Conservation (phyloP, 2,113 vertebrate species). For the Aegotheles bennettii region DNA sequence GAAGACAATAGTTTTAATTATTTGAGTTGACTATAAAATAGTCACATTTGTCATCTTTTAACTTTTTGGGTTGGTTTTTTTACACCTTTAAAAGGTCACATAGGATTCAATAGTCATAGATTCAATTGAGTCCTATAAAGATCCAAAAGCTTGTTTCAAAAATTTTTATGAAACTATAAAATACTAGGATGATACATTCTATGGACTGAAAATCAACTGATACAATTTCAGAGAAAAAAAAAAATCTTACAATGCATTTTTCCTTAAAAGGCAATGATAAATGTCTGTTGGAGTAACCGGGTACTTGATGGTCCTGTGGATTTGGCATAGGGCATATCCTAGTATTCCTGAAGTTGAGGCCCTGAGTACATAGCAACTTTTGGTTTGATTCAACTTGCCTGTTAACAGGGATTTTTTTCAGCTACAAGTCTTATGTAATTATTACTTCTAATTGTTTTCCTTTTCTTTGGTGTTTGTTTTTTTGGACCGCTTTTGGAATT, state of each 20-base stretch:
- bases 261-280: neutral
- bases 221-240: neutral
- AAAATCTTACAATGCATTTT: neutral
- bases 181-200: neutral
- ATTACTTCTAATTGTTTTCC: neutral
- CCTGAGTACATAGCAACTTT: neutral
- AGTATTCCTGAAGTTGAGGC: neutral
- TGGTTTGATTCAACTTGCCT: neutral
- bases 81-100: neutral
- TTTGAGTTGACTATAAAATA: neutral
- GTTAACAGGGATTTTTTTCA: neutral
- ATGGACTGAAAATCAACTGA: neutral
- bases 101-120: neutral
- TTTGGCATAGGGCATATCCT: neutral
- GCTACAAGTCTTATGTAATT: neutral
- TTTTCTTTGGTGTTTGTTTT: neutral
- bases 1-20: neutral
- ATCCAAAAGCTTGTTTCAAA: neutral
- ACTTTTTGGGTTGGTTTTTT: neutral
- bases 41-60: neutral
- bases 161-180: neutral
- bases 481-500: neutral
- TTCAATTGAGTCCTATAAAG: neutral
- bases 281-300: neutral
- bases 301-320: neutral